Conservation (phyloP, 2,113 vertebrate genomes). For the Myxocyprinus asiaticus region DNA sequence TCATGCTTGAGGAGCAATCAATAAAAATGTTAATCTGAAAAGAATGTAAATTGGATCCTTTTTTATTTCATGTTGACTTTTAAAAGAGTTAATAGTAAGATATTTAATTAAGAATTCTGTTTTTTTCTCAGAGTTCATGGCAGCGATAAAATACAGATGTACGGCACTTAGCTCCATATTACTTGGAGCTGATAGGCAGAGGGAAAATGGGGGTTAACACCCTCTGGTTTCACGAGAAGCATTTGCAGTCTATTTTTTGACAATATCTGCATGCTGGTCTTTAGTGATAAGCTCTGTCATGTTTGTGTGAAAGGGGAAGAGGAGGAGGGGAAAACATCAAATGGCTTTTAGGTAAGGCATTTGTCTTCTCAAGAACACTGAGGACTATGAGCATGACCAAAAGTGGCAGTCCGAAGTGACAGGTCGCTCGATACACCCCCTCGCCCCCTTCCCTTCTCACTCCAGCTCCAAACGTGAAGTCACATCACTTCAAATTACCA, state of each 20-base stretch:
- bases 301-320: conserved; percentile 30
- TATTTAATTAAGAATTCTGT: neutral
- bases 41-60: no score
- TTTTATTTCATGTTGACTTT: no score
- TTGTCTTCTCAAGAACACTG: conserved; percentile 47
- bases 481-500: conserved; percentile 47
- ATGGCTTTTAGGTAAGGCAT: conserved; percentile 41
- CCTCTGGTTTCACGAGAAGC: conserved; percentile 1
- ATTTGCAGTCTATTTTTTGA: conserved; percentile 33
- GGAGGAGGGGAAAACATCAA: conserved; percentile 17
- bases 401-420: conserved; percentile 45
- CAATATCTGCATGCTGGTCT: conserved; percentile 34
- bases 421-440: conserved; percentile 21
- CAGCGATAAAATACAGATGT: no score
- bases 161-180: neutral
- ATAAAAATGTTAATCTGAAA: no score
- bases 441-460: neutral
- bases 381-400: conserved; percentile 39
- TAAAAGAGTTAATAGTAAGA: no score
- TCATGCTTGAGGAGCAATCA: no score
- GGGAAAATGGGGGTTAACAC: neutral
- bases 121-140: neutral
- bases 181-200: neutral
- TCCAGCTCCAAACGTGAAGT: conserved; percentile 24
- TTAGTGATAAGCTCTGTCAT: conserved; percentile 35